Percentiles rank a stretch among this genome's conserved stretches.
These are phyloP conservation scores for Scaptomyza reducta DNA, from an alignment of 2,888 invertebrate genomes.

Conservation along the genomic window DNA sequence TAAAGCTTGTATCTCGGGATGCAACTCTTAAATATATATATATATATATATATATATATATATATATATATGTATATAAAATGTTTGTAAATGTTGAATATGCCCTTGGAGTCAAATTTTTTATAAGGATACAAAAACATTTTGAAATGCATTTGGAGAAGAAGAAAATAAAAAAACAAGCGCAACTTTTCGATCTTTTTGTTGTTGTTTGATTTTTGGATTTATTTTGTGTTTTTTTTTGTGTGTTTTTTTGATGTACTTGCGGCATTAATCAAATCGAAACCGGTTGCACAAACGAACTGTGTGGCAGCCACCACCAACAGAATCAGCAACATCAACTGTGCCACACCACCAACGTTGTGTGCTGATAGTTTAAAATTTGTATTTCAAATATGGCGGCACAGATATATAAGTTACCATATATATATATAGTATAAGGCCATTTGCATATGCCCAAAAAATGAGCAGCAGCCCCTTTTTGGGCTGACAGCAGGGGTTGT, in stretches of 20 bases:
- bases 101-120: too few relatives aligned
- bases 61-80: too few relatives aligned
- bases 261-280: constrained; percentile 73
- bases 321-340: constrained; percentile 6
- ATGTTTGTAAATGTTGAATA: too few relatives aligned
- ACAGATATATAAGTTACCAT: background rate
- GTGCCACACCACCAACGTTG: constrained; percentile 18
- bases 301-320: constrained; percentile 55
- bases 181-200: constrained; percentile 9
- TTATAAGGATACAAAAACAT: too few relatives aligned
- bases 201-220: constrained; percentile 2
- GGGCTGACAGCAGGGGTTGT: constrained; percentile 56
- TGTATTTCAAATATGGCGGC: constrained; percentile 75
- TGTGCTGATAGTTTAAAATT: constrained; percentile 65
- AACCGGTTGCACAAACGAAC: constrained; percentile 61
- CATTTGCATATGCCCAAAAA: constrained; percentile 75
- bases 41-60: too few relatives aligned
- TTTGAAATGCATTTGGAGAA: constrained; percentile 38
- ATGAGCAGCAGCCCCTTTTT: constrained; percentile 59
- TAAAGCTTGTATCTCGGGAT: too few relatives aligned
- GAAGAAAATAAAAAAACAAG: constrained; percentile 14
- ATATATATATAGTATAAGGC: constrained; percentile 15
- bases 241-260: constrained; percentile 25
- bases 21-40: too few relatives aligned
- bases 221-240: constrained; percentile 4